A percentile compares a stretch with the other conserved stretches of the same genome.
Conservation (phyloP, 1,140 invertebrate species). For the Drosophila rhopaloa region DNA sequence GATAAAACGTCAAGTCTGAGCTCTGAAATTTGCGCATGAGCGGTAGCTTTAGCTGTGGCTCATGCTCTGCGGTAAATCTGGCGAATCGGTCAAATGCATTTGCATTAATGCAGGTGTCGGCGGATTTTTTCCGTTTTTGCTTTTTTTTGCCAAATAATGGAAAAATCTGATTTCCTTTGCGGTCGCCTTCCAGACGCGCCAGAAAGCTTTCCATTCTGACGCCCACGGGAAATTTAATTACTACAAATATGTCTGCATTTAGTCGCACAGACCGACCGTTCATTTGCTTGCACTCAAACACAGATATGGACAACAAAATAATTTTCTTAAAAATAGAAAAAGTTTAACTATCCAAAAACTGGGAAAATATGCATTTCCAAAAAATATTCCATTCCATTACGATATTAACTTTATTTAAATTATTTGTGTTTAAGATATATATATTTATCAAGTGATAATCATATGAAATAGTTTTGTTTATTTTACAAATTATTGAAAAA, state of each 20-base stretch:
- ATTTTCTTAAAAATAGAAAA: not conserved
- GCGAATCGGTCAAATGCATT: slow-evolving; percentile 29
- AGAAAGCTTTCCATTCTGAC: slow-evolving; percentile 21
- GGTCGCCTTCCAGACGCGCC: slow-evolving; percentile 1
- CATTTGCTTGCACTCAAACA: slow-evolving; percentile 11
- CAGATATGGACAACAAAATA: not conserved
- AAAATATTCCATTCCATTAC: no score
- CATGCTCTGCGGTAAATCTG: slow-evolving; percentile 11
- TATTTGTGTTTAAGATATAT: no score
- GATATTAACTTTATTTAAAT: no score
- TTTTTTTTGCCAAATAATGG: slow-evolving; percentile 29
- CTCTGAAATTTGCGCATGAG: slow-evolving; percentile 4
- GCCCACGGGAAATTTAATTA: slow-evolving; percentile 34
- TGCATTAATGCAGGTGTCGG: slow-evolving; percentile 27
- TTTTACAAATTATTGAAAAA: no score
- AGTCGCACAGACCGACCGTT: not conserved
- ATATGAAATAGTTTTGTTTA: no score
- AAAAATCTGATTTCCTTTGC: slow-evolving; percentile 25
- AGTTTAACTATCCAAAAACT: not conserved
- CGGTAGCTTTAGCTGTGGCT: not conserved
- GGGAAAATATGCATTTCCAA: no score
- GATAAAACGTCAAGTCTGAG: slow-evolving; percentile 3
- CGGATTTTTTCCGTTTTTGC: slow-evolving; percentile 11
- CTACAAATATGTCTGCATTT: slow-evolving; percentile 22
- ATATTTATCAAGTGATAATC: no score